phyloP scores from a whole-genome alignment of 2,797 vertebrate genomes.

The Gouania willdenowi region DNA sequence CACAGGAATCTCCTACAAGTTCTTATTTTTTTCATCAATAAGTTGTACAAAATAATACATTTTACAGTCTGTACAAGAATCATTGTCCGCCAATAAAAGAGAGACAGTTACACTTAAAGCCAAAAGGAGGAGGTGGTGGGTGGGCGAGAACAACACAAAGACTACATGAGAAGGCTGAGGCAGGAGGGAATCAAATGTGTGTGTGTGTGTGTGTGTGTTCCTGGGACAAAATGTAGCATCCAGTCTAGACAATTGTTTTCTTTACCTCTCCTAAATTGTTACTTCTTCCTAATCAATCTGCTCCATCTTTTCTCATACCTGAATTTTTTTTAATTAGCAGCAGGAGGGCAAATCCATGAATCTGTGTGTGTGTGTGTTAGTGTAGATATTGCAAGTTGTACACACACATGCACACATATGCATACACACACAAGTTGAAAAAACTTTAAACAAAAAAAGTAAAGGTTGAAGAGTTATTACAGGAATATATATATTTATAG shows the following conservation, averaged over 20 bases:
- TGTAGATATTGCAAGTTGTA: conserved; percentile 51
- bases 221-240: conserved; percentile 27
- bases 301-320: conserved; percentile 80
- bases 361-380: not conserved
- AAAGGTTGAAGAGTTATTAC: conserved; percentile 74
- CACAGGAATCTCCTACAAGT: conserved; percentile 95
- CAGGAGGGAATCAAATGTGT: not conserved
- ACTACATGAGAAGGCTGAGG: not conserved
- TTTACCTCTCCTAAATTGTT: conserved; percentile 54
- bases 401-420: conserved; percentile 70
- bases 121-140: not conserved
- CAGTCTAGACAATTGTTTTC: conserved; percentile 23
- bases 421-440: conserved; percentile 68
- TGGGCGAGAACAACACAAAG: conserved; percentile 18
- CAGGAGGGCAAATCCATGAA: conserved; percentile 26
- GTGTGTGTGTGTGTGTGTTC: conserved; percentile 5
- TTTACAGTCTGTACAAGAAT: conserved; percentile 99
- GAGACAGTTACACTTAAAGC: conserved; percentile 74
- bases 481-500: conserved; percentile 72
- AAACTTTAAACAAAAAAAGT: conserved; percentile 63
- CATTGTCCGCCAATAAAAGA: conserved; percentile 94
- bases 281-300: conserved; percentile 62
- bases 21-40: conserved; percentile 80
- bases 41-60: conserved; percentile 99
- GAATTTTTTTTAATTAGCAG: conserved; percentile 81